Percentiles rank a stretch among this genome's conserved stretches.
These are phyloP conservation scores for Australoheros facetus DNA, from an alignment of 2,797 vertebrate genomes.

Conservation along the genomic window DNA sequence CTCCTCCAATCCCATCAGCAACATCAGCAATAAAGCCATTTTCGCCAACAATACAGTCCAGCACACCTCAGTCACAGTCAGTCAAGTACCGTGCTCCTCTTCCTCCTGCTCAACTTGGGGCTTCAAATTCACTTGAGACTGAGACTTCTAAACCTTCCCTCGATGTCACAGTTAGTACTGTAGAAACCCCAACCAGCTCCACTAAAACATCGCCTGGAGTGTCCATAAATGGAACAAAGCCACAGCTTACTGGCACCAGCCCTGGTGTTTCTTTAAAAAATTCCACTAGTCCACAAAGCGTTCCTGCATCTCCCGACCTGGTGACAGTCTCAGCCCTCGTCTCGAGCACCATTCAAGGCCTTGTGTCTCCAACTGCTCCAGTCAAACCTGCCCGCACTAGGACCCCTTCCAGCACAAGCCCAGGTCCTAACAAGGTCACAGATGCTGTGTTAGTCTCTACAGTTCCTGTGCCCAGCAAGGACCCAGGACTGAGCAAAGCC, in stretches of 20 bases:
- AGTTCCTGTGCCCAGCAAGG: constrained; percentile 1
- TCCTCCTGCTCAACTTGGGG: constrained; percentile 49
- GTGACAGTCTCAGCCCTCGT: constrained; percentile 67
- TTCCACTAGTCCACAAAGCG: constrained; percentile 12
- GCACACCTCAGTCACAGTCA: constrained; percentile 3
- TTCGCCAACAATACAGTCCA: neutral
- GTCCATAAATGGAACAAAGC: constrained; percentile 47
- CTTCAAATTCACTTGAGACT: neutral
- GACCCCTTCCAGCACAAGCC: constrained; percentile 19
- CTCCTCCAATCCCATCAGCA: constrained; percentile 57
- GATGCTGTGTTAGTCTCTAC: neutral
- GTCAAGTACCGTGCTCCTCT: constrained; percentile 69
- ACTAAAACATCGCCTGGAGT: constrained; percentile 16
- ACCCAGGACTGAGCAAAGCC: neutral
- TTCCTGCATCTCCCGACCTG: constrained; percentile 23
- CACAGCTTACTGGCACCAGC: neutral
- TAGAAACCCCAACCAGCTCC: constrained; percentile 4
- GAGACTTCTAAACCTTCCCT: constrained; percentile 16
- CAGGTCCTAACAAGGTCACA: constrained; percentile 6
- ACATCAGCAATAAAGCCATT: constrained; percentile 1
- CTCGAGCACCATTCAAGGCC: constrained; percentile 66
- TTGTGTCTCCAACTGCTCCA: constrained; percentile 47
- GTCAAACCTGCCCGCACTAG: constrained; percentile 24
- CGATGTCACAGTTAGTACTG: neutral
- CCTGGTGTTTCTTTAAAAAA: constrained; percentile 26